Conservation (phyloP, 35 echinoderm and acorn worm species). For the Antedon bifida region DNA sequence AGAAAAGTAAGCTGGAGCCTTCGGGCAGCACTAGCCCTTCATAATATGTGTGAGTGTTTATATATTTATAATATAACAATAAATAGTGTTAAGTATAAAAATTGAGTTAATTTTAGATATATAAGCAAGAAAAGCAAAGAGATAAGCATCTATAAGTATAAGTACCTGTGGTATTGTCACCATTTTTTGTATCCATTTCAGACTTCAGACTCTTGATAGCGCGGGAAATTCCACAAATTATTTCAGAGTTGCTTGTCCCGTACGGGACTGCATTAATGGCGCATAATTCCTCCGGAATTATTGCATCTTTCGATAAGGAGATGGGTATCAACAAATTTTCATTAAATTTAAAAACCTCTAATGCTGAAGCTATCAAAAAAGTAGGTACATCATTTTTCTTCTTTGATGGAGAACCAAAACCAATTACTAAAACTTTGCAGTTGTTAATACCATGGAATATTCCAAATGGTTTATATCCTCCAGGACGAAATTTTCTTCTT, state of each 20-base stretch:
- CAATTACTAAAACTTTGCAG: neutral
- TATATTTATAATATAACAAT: no score
- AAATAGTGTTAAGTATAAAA: no score
- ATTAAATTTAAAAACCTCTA: neutral
- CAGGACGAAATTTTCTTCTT: neutral
- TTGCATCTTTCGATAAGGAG: neutral
- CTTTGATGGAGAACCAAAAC: neutral
- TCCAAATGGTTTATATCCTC: neutral
- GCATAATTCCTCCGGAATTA: neutral
- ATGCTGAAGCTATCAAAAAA: neutral
- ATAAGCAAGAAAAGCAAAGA: no score
- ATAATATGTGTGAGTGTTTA: no score
- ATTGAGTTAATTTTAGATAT: no score
- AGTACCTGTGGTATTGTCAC: no score
- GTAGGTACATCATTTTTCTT: neutral
- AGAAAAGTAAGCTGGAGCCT: no score
- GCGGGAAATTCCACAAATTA: neutral
- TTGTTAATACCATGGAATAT: neutral
- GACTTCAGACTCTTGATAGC: no score
- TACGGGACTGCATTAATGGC: neutral
- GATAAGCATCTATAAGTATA: no score
- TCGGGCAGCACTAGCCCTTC: no score
- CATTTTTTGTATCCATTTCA: no score
- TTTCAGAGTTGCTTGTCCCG: neutral
- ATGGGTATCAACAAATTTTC: neutral